phyloP scores from a whole-genome alignment of 37 sponge, comb jelly and placozoan genomes.

The Ianthella basta region DNA sequence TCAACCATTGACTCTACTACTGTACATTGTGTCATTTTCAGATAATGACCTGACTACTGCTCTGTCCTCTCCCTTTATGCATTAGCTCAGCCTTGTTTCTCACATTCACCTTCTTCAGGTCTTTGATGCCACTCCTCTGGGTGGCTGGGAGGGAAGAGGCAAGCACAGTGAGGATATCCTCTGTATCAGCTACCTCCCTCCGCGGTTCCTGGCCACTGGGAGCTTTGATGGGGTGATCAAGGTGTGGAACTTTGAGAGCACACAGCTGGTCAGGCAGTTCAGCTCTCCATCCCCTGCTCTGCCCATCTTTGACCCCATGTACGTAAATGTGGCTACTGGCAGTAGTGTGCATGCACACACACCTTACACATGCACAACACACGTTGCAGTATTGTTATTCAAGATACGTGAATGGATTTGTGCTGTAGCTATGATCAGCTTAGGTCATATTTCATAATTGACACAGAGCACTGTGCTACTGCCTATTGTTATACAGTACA shows the following conservation, averaged over 20 bases:
- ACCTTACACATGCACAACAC: too few species aligned
- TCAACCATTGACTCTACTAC: too few species aligned
- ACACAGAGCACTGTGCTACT: too few species aligned
- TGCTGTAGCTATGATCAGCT: too few species aligned
- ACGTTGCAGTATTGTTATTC: too few species aligned
- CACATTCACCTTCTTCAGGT: constrained; percentile 35
- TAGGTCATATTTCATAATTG: too few species aligned
- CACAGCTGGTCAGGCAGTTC: constrained; percentile 70
- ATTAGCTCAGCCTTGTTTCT: neutral
- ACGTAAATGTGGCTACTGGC: neutral
- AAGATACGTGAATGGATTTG: too few species aligned
- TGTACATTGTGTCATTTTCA: too few species aligned
- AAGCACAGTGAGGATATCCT: constrained; percentile 87
- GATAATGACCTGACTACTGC: too few species aligned
- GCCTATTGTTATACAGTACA: too few species aligned
- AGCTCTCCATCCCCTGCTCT: constrained; percentile 22
- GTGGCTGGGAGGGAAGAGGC: constrained; percentile 54
- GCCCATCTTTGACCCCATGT: constrained; percentile 33
- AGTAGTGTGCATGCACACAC: too few species aligned
- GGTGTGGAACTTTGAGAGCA: constrained; percentile 91
- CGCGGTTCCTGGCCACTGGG: constrained; percentile 91
- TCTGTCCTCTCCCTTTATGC: too few species aligned
- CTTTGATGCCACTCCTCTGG: constrained; percentile 45
- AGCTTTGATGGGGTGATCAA: constrained; percentile 95
- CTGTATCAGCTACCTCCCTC: constrained; percentile 74